Conservation (phyloP, 2,797 vertebrate genomes). For the Gymnoscopelus braueri region DNA sequence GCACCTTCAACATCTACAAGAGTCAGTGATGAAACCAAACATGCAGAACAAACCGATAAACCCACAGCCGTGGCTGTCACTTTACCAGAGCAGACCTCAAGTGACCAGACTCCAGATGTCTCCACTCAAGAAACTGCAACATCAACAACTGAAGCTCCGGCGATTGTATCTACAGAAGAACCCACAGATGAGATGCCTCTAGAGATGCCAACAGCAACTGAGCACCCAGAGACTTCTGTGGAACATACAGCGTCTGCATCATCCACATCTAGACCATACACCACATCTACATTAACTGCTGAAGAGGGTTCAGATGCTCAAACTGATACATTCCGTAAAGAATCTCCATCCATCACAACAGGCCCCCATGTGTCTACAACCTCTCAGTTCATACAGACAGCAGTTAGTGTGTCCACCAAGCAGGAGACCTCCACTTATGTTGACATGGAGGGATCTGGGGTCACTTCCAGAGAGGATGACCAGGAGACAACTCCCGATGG, state of each 20-base stretch:
- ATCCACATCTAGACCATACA: slow-evolving; percentile 25
- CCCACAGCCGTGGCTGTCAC: not conserved
- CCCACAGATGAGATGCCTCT: slow-evolving; percentile 13
- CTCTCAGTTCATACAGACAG: slow-evolving; percentile 20
- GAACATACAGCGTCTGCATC: slow-evolving; percentile 5
- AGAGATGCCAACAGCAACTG: slow-evolving; percentile 15
- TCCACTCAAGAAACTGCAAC: not conserved
- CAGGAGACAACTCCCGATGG: slow-evolving; percentile 59
- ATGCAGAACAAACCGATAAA: not conserved
- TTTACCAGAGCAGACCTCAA: not conserved
- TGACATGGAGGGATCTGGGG: slow-evolving; percentile 61
- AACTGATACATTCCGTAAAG: not conserved
- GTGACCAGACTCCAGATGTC: not conserved
- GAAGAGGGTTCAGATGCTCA: slow-evolving; percentile 17
- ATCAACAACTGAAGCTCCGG: not conserved
- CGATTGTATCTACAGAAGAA: not conserved
- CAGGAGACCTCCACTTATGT: slow-evolving; percentile 38
- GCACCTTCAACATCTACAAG: not conserved
- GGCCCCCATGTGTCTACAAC: slow-evolving; percentile 22
- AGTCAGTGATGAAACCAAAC: not conserved
- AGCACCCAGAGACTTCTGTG: slow-evolving; percentile 1
- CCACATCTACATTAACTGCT: slow-evolving; percentile 1
- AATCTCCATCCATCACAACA: slow-evolving; percentile 22
- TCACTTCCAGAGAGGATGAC: slow-evolving; percentile 45
- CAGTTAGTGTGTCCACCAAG: slow-evolving; percentile 24